A percentile compares a stretch with the other conserved stretches of the same genome.
These are phyloP conservation scores for Cephalopterus ornatus DNA, from an alignment of 2,113 vertebrate species.

Conservation along the genomic window DNA sequence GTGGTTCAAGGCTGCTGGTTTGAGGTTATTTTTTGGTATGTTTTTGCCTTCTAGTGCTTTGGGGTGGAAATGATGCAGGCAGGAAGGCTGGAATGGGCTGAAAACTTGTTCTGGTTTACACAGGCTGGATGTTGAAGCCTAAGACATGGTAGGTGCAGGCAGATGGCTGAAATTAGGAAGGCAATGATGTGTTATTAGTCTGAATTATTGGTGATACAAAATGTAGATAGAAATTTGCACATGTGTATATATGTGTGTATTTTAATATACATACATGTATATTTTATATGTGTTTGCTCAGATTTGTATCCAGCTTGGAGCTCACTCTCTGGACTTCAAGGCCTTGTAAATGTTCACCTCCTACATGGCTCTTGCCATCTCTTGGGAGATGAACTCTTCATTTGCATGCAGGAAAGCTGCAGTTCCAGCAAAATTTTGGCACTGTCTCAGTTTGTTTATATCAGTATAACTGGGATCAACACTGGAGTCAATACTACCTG, in stretches of 20 bases:
- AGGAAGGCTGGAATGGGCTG: background rate
- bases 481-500: background rate
- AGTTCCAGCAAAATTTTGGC: background rate
- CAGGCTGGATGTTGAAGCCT: background rate
- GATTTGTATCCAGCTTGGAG: background rate
- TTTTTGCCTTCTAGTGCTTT: background rate
- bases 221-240: background rate
- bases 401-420: background rate
- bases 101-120: background rate
- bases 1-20: background rate
- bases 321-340: background rate
- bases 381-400: background rate
- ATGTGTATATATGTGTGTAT: accelerated
- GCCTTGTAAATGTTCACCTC: background rate
- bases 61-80: background rate
- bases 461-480: background rate
- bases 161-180: background rate
- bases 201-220: background rate
- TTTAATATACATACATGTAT: background rate
- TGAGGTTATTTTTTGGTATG: background rate
- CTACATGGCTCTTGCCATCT: background rate
- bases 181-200: background rate
- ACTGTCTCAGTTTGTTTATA: background rate
- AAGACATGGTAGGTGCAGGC: background rate
- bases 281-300: background rate